Base-by-base conservation (phyloP, 2,113 vertebrate species). In the Nestor notabilis region DNA sequence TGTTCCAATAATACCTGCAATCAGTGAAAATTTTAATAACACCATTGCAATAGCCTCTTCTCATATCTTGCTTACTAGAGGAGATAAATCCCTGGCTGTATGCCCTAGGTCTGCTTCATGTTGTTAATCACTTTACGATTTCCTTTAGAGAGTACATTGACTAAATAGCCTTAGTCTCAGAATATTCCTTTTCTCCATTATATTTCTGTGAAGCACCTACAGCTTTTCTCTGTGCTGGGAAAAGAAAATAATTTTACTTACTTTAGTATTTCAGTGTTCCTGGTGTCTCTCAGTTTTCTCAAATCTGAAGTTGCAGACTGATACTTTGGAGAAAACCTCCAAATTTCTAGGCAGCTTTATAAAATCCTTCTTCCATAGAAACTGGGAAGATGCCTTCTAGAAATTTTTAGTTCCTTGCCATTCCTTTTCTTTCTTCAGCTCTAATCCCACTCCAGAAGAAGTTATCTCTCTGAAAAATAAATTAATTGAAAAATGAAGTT, bases 91-190 rank as follows among this genome's bases (percentile, higher is more conserved):
- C 41, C 58, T 89, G 53, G 75, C 71, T 78, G 25, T 29, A 31
- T 53, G 52, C 82, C 65, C 56, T 58, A 14, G 37, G 35, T 72
- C 79, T 64, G 16, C 52, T 90, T 82, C 80, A 17, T 11, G 28
- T 58, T 89, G 60, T 72, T 91, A 89, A 93, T 88, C 93, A 66
- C 60, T 55, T 47, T 35, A 23, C 84, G 77, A 95, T 66, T 93
- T 96, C 58, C 85, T 90, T 80, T 49, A 70, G 89, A 95, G 71
- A 86, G 79, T 87, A 68, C 41, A 58, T 19, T 68, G 50, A 92
- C 79, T 86, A 80, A 91, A 87, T 68, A 81, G 56, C 69, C n/a
- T 77, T 39, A 46, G 35, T 74, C 72, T 92, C 65, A 46, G 74
- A 80, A 87, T 31, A 61, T 64, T 87, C 50, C 11, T 74, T 93